phyloP scores from a whole-genome alignment of 2,113 vertebrate species.

The Jaculus jaculus region DNA sequence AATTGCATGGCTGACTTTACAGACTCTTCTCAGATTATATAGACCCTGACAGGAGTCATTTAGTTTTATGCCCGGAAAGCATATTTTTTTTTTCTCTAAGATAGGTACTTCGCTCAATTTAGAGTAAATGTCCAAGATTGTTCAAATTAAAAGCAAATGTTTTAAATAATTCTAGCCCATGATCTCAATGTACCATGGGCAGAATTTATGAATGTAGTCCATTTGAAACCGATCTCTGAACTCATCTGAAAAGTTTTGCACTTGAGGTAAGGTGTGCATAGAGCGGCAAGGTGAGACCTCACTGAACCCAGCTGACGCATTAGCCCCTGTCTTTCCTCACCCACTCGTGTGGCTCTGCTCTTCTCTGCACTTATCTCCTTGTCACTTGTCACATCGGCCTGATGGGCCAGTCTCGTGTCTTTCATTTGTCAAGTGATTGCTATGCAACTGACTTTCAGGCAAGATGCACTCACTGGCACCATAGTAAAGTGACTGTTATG shows the following conservation, averaged over 20 bases:
- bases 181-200: background rate
- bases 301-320: no score
- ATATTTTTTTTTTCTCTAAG: slow-evolving; percentile 25
- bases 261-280: background rate
- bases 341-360: background rate
- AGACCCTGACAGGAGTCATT: slow-evolving; percentile 57
- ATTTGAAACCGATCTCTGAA: background rate
- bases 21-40: slow-evolving; percentile 53
- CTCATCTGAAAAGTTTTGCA: background rate
- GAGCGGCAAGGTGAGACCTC: no score
- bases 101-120: slow-evolving; percentile 64
- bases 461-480: no score
- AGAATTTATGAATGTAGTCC: slow-evolving; percentile 18
- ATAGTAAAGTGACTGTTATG: no score
- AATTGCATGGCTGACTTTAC: slow-evolving; percentile 52
- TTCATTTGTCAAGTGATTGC: background rate
- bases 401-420: background rate
- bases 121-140: slow-evolving; percentile 57
- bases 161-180: slow-evolving; percentile 56
- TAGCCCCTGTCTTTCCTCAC: background rate
- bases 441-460: background rate
- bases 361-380: background rate
- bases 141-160: slow-evolving; percentile 43
- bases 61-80: slow-evolving; percentile 54
- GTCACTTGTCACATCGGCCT: background rate